These are phyloP conservation scores for Callionymus lyra DNA, from an alignment of 2,113 vertebrate species.

Conservation along the genomic window DNA sequence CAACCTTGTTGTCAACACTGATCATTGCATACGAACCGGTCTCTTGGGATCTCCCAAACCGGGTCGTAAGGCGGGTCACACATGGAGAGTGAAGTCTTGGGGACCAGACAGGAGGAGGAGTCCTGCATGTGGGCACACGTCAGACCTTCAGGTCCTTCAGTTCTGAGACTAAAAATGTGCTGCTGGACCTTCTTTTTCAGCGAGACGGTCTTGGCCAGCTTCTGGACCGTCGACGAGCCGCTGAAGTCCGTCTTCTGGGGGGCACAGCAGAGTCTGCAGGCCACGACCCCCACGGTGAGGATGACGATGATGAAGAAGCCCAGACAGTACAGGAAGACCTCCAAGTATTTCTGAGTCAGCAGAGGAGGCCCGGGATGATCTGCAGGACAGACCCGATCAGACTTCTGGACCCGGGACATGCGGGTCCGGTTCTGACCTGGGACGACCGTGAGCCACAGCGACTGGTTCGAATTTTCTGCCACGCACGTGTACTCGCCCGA, in stretches of 20 bases:
- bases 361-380: slow-evolving; percentile 62
- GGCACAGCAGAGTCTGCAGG: slow-evolving; percentile 81
- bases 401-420: not conserved
- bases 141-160: too few species aligned
- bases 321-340: slow-evolving; percentile 87
- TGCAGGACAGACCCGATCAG: slow-evolving; percentile 34
- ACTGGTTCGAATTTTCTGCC: slow-evolving; percentile 88
- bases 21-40: slow-evolving; percentile 61
- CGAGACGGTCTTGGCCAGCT: slow-evolving; percentile 86
- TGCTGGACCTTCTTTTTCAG: slow-evolving; percentile 81
- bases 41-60: slow-evolving; percentile 80
- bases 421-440: slow-evolving; percentile 61
- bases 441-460: slow-evolving; percentile 88
- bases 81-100: slow-evolving; percentile 69
- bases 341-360: slow-evolving; percentile 74
- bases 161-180: too few species aligned
- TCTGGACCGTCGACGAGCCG: slow-evolving; percentile 81
- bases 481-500: slow-evolving; percentile 90
- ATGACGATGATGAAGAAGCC: slow-evolving; percentile 81
- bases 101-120: not conserved
- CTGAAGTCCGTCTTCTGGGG: slow-evolving; percentile 82
- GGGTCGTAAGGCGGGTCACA: slow-evolving; percentile 85
- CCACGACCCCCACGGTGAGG: slow-evolving; percentile 74
- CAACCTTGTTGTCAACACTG: not conserved
- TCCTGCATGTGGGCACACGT: not conserved